Evolutionary conservation across 2,113 vertebrate genomes (phyloP).

Genomic region (Murina feae): DNA sequence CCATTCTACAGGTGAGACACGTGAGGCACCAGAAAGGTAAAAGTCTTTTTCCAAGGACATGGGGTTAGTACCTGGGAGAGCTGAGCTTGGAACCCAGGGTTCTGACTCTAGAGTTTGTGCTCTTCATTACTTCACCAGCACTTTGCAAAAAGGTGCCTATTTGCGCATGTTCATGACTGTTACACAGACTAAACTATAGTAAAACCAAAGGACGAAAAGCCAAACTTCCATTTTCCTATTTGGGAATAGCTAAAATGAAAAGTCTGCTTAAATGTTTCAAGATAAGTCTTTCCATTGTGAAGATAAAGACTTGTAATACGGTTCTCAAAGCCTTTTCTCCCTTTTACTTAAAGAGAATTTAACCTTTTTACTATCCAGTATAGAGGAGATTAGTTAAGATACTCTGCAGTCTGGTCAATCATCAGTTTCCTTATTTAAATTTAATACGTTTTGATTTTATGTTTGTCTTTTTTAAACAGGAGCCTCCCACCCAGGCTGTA

Average conservation of each 20-base stretch:
- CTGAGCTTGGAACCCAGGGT: neutral
- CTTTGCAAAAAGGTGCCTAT: neutral
- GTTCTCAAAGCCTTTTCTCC: neutral
- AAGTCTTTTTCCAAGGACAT: neutral
- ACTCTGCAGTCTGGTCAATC: neutral
- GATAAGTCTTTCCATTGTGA: neutral
- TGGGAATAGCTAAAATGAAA: conserved; percentile 15
- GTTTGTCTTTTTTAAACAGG: neutral
- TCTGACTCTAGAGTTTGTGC: neutral
- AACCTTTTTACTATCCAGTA: neutral
- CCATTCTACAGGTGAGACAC: neutral
- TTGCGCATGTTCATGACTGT: neutral
- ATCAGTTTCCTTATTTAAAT: neutral
- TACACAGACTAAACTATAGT: neutral
- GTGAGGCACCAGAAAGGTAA: neutral
- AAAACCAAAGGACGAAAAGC: neutral
- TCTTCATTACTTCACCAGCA: neutral
- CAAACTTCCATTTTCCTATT: neutral
- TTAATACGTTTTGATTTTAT: neutral
- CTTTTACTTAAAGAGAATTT: neutral
- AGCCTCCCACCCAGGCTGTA: neutral
- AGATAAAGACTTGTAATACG: neutral
- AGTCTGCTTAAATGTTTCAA: neutral
- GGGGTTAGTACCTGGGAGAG: neutral
- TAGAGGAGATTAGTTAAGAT: neutral